Base-by-base conservation (phyloP, 2,888 invertebrate species). In the Perizoma affinitatum region DNA sequence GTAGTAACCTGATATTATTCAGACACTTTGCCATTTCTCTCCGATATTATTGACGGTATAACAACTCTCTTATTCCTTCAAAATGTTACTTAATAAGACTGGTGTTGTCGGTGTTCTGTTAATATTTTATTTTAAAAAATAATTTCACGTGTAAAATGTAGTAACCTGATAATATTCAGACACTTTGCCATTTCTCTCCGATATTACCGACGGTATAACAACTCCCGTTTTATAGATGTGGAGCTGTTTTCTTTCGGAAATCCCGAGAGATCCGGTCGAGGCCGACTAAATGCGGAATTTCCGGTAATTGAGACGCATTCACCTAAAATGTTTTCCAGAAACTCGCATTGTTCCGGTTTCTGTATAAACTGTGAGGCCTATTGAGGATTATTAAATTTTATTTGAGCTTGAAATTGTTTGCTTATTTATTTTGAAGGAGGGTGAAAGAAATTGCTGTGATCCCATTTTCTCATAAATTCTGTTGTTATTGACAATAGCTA, bases 231-330 rank as follows among this genome's bases (percentile, higher is more conserved):
- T 65, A 61, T 62, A 57, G 61, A 57, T 54, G 49, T 53, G 65
- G 61, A 68, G 67, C 65, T n/a, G 61, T 61, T 73, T 75, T 75
- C 70, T 70, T 76, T 70, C 54, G 55, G 58, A 69, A 72, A 70
- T 74, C 76, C 67, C 74, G 54, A 51, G 72, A 68, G 73, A 68
- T 69, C 71, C 71, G 67, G 67, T 54, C 66, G 69, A 70, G 68
- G 68, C 68, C 69, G 69, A 71, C 73, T 76, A 74, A 75, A 74
- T 66, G 68, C 73, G 67, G 70, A 73, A 70, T 74, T 74, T 74
- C 75, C 73, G 70, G 80, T 79, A 78, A 79, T 78, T 78, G 79
- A 76, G 73, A 75, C 71, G 70, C 72, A 68, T 71, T 75, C 73
- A 69, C 73, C 69, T 68, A 76, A 76, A 77, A 71, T 70, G 71